Percentiles rank a stretch among this genome's conserved stretches.
phyloP scores from a whole-genome alignment of 2,888 invertebrate species.

The Apocheima hispidaria region DNA sequence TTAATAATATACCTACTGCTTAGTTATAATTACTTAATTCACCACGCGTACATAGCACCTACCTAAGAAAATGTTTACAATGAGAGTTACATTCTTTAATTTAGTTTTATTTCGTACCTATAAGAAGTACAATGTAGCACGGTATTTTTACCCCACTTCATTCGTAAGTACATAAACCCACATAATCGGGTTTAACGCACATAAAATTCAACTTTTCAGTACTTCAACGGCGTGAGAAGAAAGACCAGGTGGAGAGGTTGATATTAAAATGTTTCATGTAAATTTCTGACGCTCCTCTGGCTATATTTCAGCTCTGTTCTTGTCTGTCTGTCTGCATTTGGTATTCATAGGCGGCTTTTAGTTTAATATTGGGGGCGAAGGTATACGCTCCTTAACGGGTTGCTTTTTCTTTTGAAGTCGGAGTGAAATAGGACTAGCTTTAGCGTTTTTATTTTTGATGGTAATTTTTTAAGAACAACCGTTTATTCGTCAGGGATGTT shows the following conservation, averaged over 20 bases:
- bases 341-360: constrained; percentile 80
- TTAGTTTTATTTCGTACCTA: background rate
- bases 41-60: too few relatives aligned
- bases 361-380: constrained; percentile 71
- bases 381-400: constrained; percentile 47
- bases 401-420: constrained; percentile 42
- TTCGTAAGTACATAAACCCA: constrained; percentile 43
- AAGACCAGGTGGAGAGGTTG: constrained; percentile 76
- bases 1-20: too few relatives aligned
- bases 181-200: constrained; percentile 61
- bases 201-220: constrained; percentile 68
- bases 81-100: too few relatives aligned
- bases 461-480: too few relatives aligned
- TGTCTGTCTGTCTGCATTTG: constrained; percentile 77
- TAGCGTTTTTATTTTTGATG: constrained; percentile 9
- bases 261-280: constrained; percentile 86
- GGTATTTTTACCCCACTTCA: constrained; percentile 26
- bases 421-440: constrained; percentile 30
- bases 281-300: constrained; percentile 77
- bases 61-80: too few relatives aligned
- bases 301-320: constrained; percentile 70
- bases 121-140: background rate
- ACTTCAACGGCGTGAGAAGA: constrained; percentile 81
- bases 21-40: too few relatives aligned
- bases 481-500: too few relatives aligned